Conservation (phyloP, 2,888 invertebrate genomes). For the Elegia similella region DNA sequence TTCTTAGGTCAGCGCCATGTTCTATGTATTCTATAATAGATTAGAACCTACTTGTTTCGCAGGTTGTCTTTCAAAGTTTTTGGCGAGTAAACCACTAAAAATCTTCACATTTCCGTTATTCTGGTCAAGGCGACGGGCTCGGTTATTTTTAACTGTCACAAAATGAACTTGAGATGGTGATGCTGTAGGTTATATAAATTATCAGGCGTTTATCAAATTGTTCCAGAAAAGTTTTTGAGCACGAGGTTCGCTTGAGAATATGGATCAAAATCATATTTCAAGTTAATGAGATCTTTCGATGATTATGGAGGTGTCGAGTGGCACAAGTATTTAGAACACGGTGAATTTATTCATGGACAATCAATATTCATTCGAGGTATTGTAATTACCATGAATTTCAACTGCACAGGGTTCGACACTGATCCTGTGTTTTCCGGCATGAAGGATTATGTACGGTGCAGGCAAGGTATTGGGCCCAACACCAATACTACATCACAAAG, state of each 20-base stretch:
- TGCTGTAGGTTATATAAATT: background rate
- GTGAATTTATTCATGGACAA: background rate
- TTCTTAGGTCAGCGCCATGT: background rate
- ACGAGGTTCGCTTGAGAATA: background rate
- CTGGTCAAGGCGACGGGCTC: slow-evolving; percentile 1
- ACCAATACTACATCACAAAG: too few relatives aligned
- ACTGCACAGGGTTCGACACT: too few relatives aligned
- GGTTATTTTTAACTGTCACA: slow-evolving; percentile 9
- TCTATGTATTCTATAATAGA: background rate
- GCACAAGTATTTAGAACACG: background rate
- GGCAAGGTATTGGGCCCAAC: too few relatives aligned
- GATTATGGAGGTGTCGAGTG: background rate
- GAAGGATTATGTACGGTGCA: too few relatives aligned
- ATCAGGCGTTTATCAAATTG: background rate
- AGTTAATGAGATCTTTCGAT: background rate
- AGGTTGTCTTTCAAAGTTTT: too few relatives aligned
- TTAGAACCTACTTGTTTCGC: background rate
- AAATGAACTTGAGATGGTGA: background rate
- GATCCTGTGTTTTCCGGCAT: too few relatives aligned
- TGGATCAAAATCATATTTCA: background rate
- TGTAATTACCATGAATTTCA: too few relatives aligned
- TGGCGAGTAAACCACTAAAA: background rate
- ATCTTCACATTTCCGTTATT: background rate
- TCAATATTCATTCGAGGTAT: too few relatives aligned
- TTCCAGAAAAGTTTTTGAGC: background rate